These are phyloP conservation scores for Epizoanthus ramosus DNA, from an alignment of 92 coral and sea anemone genomes.

Conservation along the genomic window DNA sequence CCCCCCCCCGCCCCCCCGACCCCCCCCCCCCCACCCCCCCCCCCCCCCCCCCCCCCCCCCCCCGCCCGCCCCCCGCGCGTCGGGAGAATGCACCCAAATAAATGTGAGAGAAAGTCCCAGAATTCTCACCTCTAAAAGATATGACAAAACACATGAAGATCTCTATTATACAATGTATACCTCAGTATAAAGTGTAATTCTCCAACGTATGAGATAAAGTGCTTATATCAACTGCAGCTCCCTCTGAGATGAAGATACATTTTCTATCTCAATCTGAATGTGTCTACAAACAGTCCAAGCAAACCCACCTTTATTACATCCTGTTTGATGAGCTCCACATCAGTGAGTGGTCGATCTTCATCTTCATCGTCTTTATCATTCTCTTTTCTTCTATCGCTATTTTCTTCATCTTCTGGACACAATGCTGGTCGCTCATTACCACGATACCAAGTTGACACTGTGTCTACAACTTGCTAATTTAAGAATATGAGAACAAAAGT, in stretches of 20 bases:
- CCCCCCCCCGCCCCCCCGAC: no score
- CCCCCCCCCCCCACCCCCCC: no score
- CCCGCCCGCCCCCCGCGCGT: no score
- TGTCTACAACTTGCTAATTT: conserved; percentile 60
- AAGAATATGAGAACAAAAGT: background rate
- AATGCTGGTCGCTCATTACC: conserved; percentile 86
- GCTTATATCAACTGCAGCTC: no score
- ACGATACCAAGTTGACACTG: conserved; percentile 72
- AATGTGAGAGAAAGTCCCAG: background rate
- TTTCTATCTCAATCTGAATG: no score
- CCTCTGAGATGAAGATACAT: no score
- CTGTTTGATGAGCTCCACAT: conserved; percentile 82
- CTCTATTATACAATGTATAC: no score
- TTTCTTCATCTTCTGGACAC: conserved; percentile 56
- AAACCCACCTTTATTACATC: conserved; percentile 76
- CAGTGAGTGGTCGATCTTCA: conserved; percentile 53
- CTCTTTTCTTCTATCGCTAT: conserved; percentile 18
- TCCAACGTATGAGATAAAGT: no score
- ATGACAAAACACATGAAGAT: background rate
- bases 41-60: no score
- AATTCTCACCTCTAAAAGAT: background rate
- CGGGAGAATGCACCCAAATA: no score
- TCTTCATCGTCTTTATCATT: conserved; percentile 46
- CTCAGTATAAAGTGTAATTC: no score
- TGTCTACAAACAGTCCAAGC: no score